Evolutionary conservation across 2,888 invertebrate species (phyloP), one percentile per base, ranked within the genome.

Genomic region (Drosophila mettleri): DNA sequence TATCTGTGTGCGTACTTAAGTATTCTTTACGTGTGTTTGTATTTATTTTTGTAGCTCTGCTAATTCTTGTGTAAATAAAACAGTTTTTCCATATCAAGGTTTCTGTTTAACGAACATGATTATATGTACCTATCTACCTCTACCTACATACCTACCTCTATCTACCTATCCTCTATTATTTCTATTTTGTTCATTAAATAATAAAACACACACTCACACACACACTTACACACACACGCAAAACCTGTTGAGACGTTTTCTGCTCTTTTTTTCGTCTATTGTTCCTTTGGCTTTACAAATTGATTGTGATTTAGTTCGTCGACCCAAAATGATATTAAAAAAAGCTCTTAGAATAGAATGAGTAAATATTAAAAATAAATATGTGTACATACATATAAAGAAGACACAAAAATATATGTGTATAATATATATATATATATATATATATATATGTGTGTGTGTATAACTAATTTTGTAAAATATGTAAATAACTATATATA

Each of bases 61-160:
- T 74, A 74, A 74, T 76, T 76, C 66, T 74, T 76, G 51, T 45
- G 51, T 62, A 74, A 76, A 76, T 48, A 71, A 66, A 48, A 71
- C 48, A 66, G 60, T 71, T 71, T 66, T 71, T 66, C 71, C 73
- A 43, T 71, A 72, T 72, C 76, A 75, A 74, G 70, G 75, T 74
- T 75, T 74, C 31, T 48, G 38, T 36, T 54, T 49, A 64, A 48
- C 33, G 33, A 68, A 52, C 20, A 63, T 48, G 41, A 52, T 24
- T 48, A 67, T 62, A 57, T 41, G 7, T 53, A 53, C 31, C 33
- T 68, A 38, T 22, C 33, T 41, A 22, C 3, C 20, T 33, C 33
- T 20, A 41, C 22, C 41, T 49, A 38, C 27, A 1, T 45, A 9
- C 20, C 20, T 20, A 20, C n/a, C 29, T 48, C 48, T 48, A 48